These are phyloP conservation scores for Zosterops borbonicus DNA, from an alignment of 2,113 vertebrate species.

Conservation along the genomic window DNA sequence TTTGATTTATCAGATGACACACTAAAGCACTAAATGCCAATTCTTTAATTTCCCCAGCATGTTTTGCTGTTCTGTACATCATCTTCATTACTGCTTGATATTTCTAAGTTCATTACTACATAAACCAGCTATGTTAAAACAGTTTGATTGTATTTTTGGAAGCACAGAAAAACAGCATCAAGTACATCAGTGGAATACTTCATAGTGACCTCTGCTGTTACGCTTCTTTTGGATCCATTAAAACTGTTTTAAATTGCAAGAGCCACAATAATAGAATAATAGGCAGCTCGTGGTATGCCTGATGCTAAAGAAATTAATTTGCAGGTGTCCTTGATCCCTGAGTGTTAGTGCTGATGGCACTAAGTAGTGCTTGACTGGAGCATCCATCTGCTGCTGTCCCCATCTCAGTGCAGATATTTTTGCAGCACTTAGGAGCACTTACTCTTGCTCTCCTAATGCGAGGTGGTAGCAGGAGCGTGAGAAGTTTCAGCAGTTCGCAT, in stretches of 20 bases:
- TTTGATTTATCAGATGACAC: neutral
- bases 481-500: constrained; percentile 41
- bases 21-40: neutral
- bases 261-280: neutral
- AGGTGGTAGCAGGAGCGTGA: constrained; percentile 54
- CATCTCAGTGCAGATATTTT: neutral
- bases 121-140: constrained; percentile 41
- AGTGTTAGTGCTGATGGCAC: neutral
- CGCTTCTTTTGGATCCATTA: constrained; percentile 23
- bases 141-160: constrained; percentile 48
- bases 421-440: neutral
- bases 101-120: constrained; percentile 19
- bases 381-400: neutral
- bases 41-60: neutral
- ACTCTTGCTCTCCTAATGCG: neutral
- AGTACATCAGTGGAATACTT: constrained; percentile 36
- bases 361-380: neutral
- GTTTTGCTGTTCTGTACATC: constrained; percentile 21
- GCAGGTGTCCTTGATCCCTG: neutral
- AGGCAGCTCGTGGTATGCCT: neutral
- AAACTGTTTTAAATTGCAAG: neutral
- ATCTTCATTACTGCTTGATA: constrained; percentile 23
- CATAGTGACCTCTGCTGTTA: constrained; percentile 23
- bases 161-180: neutral
- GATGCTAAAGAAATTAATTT: neutral